Conservation (phyloP, 2,797 vertebrate species). For the Pteropus rufus region DNA sequence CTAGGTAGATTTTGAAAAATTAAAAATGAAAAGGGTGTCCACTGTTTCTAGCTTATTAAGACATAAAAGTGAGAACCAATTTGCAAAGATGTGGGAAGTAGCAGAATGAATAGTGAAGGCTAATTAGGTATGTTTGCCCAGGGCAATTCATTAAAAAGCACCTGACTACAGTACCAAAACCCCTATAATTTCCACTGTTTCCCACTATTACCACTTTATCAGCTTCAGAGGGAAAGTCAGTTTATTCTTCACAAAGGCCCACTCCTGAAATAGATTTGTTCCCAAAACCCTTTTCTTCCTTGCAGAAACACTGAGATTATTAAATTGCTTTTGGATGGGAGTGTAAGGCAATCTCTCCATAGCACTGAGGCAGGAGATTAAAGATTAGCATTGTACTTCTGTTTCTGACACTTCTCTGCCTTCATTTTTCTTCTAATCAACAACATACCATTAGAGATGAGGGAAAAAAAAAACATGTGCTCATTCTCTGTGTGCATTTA, state of each 20-base stretch:
- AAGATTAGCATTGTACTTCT: slow-evolving; percentile 3
- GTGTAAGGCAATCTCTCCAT: neutral
- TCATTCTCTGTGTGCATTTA: slow-evolving; percentile 51
- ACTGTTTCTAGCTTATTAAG: slow-evolving; percentile 73
- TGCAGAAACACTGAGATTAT: slow-evolving; percentile 27
- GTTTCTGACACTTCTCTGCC: neutral
- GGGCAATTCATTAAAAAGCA: slow-evolving; percentile 77
- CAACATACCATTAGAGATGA: slow-evolving; percentile 4
- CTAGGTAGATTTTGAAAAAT: slow-evolving; percentile 59
- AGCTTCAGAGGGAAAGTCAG: slow-evolving; percentile 58
- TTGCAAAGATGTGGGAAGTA: slow-evolving; percentile 64
- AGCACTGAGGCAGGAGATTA: slow-evolving; percentile 46
- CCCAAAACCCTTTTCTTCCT: neutral
- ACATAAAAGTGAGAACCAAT: slow-evolving; percentile 73
- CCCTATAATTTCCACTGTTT: slow-evolving; percentile 65
- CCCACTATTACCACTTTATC: slow-evolving; percentile 61
- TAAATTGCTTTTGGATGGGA: neutral
- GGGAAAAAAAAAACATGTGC: slow-evolving; percentile 25
- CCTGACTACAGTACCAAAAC: slow-evolving; percentile 64
- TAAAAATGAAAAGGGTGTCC: slow-evolving; percentile 66
- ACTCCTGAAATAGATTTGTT: slow-evolving; percentile 47
- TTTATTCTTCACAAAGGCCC: slow-evolving; percentile 63
- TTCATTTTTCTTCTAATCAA: slow-evolving; percentile 60
- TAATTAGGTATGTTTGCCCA: slow-evolving; percentile 71
- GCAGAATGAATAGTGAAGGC: slow-evolving; percentile 70